Base-by-base conservation (phyloP, 2,888 invertebrate genomes). In the Oxyscelio sp. region DNA sequence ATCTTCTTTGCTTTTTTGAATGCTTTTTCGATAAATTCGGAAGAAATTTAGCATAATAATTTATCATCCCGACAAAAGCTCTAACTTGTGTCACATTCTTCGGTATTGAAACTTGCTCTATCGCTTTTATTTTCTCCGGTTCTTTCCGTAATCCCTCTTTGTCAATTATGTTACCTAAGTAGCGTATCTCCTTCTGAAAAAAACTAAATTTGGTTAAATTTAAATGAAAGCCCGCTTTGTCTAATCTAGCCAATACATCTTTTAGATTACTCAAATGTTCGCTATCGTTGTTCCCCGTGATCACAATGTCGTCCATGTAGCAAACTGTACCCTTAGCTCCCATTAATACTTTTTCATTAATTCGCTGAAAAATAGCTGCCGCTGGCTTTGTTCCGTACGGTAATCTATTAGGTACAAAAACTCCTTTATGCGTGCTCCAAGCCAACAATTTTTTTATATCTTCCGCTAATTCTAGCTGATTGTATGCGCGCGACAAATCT, bases 311-410 rank as follows among this genome's bases (percentile, higher is more conserved):
- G 68, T 92, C 92, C 4, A 89, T 22, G 81, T 84, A 91, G 54
- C 71, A 40, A 3, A 79, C 73, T 0, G 83, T 75, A 1, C 86
- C 83, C 1, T 71, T 45, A 9, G 90, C 75, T 1, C 89, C 90
- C 31, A 73, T 61, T 17, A 92, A 82, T 22, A 92, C 71, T 21
- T 89, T 87, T 71, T 93, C 92, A 68, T 92, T 87, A 8, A 87
- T 85, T 81, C 85, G 83, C 66, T n/a, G n/a, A n/a, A n/a, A n/a
- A n/a, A n/a, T n/a, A n/a, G n/a, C n/a, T n/a, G n/a, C n/a, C n/a
- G n/a, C 92, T n/a, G 92, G 91, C 31, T 92, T 92, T 1, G 54
- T 90, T 0, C 93, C 93, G 85, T 90, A 93, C 11, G 92, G 90
- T 15, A 93, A 82, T 65, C 92, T 63, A 43, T 89, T 85, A 56